phyloP scores from a whole-genome alignment of 1,140 invertebrate genomes.

The Drosophila athabasca region DNA sequence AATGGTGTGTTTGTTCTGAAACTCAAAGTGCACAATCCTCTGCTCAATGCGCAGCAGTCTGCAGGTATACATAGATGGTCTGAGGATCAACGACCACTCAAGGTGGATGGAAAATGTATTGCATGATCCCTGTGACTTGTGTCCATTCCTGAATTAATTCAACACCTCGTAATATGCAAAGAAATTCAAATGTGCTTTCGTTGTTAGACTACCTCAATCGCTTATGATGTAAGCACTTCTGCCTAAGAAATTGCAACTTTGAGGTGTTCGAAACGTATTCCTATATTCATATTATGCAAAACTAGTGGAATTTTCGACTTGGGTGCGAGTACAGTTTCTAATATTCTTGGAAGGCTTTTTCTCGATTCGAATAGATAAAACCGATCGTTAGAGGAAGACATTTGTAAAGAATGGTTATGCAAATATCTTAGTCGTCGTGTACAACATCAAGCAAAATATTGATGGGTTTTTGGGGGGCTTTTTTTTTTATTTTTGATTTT shows the following conservation, averaged over 20 bases:
- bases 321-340: too few relatives aligned
- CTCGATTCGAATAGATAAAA: conserved; percentile 24
- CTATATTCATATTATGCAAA: neutral
- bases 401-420: conserved; percentile 50
- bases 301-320: too few relatives aligned
- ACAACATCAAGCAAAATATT: conserved; percentile 44
- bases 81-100: neutral
- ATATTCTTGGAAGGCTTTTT: conserved; percentile 21
- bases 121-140: conserved; percentile 5
- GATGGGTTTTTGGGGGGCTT: conserved; percentile 55
- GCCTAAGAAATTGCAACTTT: neutral
- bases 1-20: neutral
- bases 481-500: conserved; percentile 36
- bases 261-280: too few relatives aligned
- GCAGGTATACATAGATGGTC: neutral
- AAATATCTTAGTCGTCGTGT: conserved; percentile 29
- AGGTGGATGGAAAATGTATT: conserved; percentile 5
- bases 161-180: neutral
- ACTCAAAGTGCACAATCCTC: neutral
- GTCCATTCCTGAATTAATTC: conserved; percentile 3
- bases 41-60: neutral
- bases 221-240: neutral
- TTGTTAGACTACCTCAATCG: conserved; percentile 10
- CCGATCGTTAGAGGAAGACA: conserved; percentile 11
- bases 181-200: conserved; percentile 14